Evolutionary conservation across 2,797 vertebrate genomes (phyloP), one percentile per base, ranked within the genome.

Genomic region (Tapirus indicus): DNA sequence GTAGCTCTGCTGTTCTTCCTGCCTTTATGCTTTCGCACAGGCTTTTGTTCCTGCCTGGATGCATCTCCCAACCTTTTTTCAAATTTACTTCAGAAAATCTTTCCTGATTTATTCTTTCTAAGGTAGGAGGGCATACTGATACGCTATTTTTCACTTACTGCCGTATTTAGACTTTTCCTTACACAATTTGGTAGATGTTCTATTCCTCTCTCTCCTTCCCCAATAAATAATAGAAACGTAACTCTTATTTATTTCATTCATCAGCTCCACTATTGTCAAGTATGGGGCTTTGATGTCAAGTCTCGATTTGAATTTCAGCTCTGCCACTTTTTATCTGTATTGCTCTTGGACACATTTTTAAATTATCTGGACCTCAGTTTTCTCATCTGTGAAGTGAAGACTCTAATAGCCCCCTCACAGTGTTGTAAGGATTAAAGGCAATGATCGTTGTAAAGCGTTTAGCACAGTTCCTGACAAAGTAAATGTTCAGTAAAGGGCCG

Each of bases 321-420:
- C 69, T 95, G 35, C 41, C 25, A 14, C 77, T 89, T 84, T 84
- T 25, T 86, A 25, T 82, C 49, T 96, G 79, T 25, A 32, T 82
- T 91, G 83, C 32, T 96, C 54, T 93, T 82, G 49, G 44, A 35
- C n/a, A 89, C 38, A 25, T 95, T 91, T 96, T 91, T 72, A 16
- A 87, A 89, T 79, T 62, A 71, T 71, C 72, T 58, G 13, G 47
- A 47, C 38, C 66, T 97, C 56, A 14, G 21, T 94, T 93, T 91
- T 91, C 60, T 88, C 68, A 64, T 75, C 49, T 82, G 49, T 94
- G 47, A 91, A 75, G 8, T 64, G n/a, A 69, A n/a, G 5, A 62
- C 35, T 62, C 12, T 44, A 60, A 52, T 54, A 71, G 66, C 71
- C 27, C 38, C 62, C 29, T 93, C 82, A 77, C 80, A 64, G 64